Evolutionary conservation across 1,140 invertebrate genomes (phyloP), one percentile per base, ranked within the genome.

Genomic region (Lepidotrigona ventralis): DNA sequence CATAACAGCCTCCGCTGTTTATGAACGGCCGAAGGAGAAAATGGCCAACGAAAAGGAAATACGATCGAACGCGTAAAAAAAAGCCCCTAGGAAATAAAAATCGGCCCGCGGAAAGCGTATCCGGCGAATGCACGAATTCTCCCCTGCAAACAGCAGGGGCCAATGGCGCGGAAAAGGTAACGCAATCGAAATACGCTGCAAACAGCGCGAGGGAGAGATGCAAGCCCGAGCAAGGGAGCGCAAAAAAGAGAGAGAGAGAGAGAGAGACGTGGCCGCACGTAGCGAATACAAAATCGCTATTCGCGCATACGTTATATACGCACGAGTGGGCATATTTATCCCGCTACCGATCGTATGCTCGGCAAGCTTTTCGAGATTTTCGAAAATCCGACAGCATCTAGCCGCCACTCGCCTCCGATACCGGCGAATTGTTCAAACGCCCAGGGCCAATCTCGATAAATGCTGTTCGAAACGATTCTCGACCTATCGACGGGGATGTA

Each of bases 371-470:
- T 73, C 69, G 69, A 85, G 81, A 86, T 85, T 88, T 89, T 84
- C 46, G 51, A 86, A 89, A 89, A 88, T 88, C 81, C 81, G 75
- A 53, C 68, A 69, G 68, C 88, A 88, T 83, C 86, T 88, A 85
- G 56, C 78, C 79, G 63, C 56, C 56, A 79, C 74, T 68, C 79
- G 84, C 73, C 76, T 76, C 74, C 78, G 71, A 56, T 70, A 69
- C 76, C 39, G 53, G 46, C 82, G 84, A 78, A 81, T 84, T 86
- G 87, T 89, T 86, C 84, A 84, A 88, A 88, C 78, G 78, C 84
- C 60, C 86, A 39, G 39, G 84, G 87, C 71, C 87, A 89, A 88
- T 89, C 87, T 86, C 87, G 87, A 88, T 89, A 89, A 89, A 89
- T 81, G 84, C 71, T 73, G 84, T 85, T 86, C 77, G 70, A 89